Percentiles rank a stretch among this genome's conserved stretches.
These are phyloP conservation scores for Zaprionus ghesquierei DNA, from an alignment of 1,140 invertebrate species.

Conservation along the genomic window DNA sequence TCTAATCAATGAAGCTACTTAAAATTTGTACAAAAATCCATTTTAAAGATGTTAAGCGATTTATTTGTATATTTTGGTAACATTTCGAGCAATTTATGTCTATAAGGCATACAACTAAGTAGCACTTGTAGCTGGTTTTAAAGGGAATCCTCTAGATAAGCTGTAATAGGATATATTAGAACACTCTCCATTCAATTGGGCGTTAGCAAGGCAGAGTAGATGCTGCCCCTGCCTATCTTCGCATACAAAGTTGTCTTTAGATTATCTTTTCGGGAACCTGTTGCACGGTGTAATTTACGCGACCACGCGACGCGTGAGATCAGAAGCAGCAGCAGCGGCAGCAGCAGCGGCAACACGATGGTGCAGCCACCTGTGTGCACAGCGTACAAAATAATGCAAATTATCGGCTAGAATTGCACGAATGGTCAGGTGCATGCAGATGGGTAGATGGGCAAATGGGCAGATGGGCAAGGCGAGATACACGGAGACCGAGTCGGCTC, in stretches of 20 bases:
- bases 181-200: not conserved
- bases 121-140: too few species aligned
- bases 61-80: too few species aligned
- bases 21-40: too few species aligned
- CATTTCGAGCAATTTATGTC: too few species aligned
- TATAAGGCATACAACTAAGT: too few species aligned
- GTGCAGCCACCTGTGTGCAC: constrained; percentile 62
- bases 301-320: constrained; percentile 64
- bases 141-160: too few species aligned
- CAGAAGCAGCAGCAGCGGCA: constrained; percentile 47
- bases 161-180: not conserved
- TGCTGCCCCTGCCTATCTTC: not conserved
- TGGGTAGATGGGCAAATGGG: constrained; percentile 22
- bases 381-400: constrained; percentile 73
- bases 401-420: constrained; percentile 75
- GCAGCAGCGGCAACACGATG: constrained; percentile 36
- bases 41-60: too few species aligned
- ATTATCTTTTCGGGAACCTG: constrained; percentile 4
- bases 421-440: constrained; percentile 70
- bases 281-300: constrained; percentile 65
- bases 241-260: not conserved
- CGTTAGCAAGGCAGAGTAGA: not conserved
- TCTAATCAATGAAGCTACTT: too few species aligned
- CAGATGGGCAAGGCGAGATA: constrained; percentile 29
- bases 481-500: constrained; percentile 18